Base-by-base conservation (phyloP, 2,888 invertebrate species). In the Zaprionus obscuricornis region DNA sequence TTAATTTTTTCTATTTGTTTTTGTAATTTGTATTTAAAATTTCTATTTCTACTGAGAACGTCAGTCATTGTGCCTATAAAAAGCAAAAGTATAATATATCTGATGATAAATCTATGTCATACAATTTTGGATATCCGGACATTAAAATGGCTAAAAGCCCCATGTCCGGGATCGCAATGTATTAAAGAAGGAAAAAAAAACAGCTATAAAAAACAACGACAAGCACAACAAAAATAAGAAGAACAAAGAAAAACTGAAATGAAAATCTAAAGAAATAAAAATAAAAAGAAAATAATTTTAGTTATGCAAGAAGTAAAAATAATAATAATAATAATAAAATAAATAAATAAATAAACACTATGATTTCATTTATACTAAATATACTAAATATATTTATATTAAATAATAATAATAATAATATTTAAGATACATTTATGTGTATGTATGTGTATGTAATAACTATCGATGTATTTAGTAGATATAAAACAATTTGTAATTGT, bases 51-150 rank as follows among this genome's bases (percentile, higher is more conserved):
- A 40, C 31, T 66, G 29, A 66, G 50, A 52, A 64, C 71, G 76
- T 78, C 79, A 79, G 76, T 84, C 64, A 76, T 76, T 77, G 85
- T 78, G 78, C 78, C 78, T 84, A 77, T 60, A 52, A 57, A 60
- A 57, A 52, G 37, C 43, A 45, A 62, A 52, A 49, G 49, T 66
- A 64, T 26, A n/a, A n/a, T n/a, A n/a, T 52, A 62, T 62, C 74
- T 77, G 74, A 67, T 63, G 82, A 76, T 81, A 77, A 81, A 73
- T 52, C 37, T 34, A 57, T 74, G 43, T 39, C 37, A 39, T 55
- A 43, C 27, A 18, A 27, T 56, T 50, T 63, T 63, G 55, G 17
- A 24, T 42, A n/a, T n/a, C 29, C 43, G 18, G 71, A 58, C 65
- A 36, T 36, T 16, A 14, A 40, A n/a, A n/a, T 58, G 71, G 40